Evolutionary conservation across 2,113 vertebrate species (phyloP).

Genomic region (Oncorhynchus clarkii): DNA sequence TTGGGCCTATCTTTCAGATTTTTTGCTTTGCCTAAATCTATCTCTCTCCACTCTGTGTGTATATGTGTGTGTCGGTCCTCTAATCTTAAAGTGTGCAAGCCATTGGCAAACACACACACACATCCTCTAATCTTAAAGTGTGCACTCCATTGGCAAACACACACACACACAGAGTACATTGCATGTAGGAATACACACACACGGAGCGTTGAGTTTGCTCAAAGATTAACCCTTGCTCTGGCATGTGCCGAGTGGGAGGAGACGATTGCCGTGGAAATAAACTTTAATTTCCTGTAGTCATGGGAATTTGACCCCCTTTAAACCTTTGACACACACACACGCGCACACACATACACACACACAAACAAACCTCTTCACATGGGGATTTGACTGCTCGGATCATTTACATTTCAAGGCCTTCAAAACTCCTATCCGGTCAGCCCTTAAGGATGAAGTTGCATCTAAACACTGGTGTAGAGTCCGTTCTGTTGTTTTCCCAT

Average conservation of each 20-base stretch:
- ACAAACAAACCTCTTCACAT: not conserved
- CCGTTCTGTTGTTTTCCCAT: too few relatives aligned
- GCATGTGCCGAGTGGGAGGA: slow-evolving; percentile 44
- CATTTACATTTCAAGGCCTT: not conserved
- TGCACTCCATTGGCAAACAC: not conserved
- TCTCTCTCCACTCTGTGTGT: not conserved
- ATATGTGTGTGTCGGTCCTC: not conserved
- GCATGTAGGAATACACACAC: not conserved
- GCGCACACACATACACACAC: slow-evolving; percentile 18
- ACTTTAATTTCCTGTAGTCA: slow-evolving; percentile 76
- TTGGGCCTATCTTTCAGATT: not conserved
- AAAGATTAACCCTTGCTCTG: slow-evolving; percentile 34
- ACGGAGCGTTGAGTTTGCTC: not conserved
- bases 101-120: not conserved
- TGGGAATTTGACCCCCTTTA: slow-evolving; percentile 74
- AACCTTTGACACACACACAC: slow-evolving; percentile 30
- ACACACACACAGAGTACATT: not conserved
- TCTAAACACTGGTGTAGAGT: too few relatives aligned
- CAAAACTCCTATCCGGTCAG: too few relatives aligned
- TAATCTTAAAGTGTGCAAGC: not conserved
- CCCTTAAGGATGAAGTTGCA: too few relatives aligned
- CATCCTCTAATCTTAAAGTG: not conserved
- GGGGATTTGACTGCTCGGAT: too few relatives aligned
- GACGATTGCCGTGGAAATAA: slow-evolving; percentile 63
- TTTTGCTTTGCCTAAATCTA: not conserved